These are phyloP conservation scores for Erebia ligea DNA, from an alignment of 2,888 invertebrate species.

Conservation along the genomic window DNA sequence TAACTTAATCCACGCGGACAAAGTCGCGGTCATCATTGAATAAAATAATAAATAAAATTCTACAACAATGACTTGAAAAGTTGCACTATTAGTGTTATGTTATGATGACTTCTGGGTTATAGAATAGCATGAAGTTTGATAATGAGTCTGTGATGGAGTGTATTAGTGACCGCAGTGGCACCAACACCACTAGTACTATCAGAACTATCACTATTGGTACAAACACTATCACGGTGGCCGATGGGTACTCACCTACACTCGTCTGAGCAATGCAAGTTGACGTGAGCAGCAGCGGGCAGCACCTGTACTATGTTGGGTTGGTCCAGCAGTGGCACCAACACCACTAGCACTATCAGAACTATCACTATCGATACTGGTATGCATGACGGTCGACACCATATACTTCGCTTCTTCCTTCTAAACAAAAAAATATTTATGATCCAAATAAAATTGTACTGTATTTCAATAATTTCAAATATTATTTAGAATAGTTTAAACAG, in stretches of 20 bases:
- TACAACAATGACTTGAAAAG: too few species aligned
- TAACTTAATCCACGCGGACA: too few species aligned
- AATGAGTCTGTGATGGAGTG: too few species aligned
- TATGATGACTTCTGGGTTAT: too few species aligned
- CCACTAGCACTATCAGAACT: slow-evolving; percentile 90
- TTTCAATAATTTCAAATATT: not conserved
- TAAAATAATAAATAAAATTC: too few species aligned
- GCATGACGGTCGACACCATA: slow-evolving; percentile 92
- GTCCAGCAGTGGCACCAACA: slow-evolving; percentile 89
- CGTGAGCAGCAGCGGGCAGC: slow-evolving; percentile 56
- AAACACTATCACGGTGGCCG: slow-evolving; percentile 62
- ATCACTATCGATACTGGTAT: slow-evolving; percentile 92
- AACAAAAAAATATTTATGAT: slow-evolving; percentile 39
- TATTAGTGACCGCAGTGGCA: slow-evolving; percentile 85
- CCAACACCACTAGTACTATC: slow-evolving; percentile 90
- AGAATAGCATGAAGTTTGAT: too few species aligned
- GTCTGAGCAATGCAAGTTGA: slow-evolving; percentile 81
- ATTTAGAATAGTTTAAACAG: too few species aligned
- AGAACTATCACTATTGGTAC: slow-evolving; percentile 90
- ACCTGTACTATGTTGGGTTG: slow-evolving; percentile 84
- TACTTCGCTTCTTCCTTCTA: slow-evolving; percentile 76
- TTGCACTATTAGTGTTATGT: too few species aligned
- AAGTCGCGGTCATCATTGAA: too few species aligned
- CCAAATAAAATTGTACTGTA: too few species aligned
- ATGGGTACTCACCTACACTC: slow-evolving; percentile 83